phyloP scores from a whole-genome alignment of 2,888 invertebrate genomes.

The Rosalia funebris region DNA sequence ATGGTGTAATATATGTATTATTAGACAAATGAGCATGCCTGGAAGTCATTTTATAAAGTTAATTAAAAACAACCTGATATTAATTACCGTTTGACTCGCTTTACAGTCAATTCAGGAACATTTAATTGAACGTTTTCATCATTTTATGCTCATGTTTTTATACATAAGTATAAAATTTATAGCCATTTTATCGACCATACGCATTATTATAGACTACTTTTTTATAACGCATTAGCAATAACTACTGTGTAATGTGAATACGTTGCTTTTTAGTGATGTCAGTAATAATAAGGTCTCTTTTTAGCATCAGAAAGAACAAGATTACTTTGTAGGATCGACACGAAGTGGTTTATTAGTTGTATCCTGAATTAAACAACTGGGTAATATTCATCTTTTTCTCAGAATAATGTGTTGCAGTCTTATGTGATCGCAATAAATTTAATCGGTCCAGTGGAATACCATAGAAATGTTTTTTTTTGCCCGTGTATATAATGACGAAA shows the following conservation, averaged over 20 bases:
- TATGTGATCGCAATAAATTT: too few species aligned
- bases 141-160: constrained; percentile 1
- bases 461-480: too few species aligned
- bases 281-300: too few species aligned
- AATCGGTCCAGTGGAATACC: too few species aligned
- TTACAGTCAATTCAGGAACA: not conserved
- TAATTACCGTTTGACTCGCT: not conserved
- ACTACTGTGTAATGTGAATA: not conserved
- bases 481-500: too few species aligned
- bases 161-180: constrained; percentile 5
- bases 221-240: not conserved
- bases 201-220: constrained; percentile 7
- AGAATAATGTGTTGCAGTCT: too few species aligned
- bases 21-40: not conserved
- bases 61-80: not conserved
- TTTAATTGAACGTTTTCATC: not conserved
- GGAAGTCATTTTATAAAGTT: not conserved
- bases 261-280: not conserved
- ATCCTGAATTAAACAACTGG: too few species aligned
- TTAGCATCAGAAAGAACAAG: too few species aligned
- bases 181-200: not conserved
- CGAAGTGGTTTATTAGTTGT: too few species aligned
- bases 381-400: too few species aligned
- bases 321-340: too few species aligned
- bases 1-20: not conserved